A percentile compares a stretch with the other conserved stretches of the same genome.
Evolutionary conservation across 2,797 vertebrate species (phyloP).

Genomic region (Sebastes melanostomus): DNA sequence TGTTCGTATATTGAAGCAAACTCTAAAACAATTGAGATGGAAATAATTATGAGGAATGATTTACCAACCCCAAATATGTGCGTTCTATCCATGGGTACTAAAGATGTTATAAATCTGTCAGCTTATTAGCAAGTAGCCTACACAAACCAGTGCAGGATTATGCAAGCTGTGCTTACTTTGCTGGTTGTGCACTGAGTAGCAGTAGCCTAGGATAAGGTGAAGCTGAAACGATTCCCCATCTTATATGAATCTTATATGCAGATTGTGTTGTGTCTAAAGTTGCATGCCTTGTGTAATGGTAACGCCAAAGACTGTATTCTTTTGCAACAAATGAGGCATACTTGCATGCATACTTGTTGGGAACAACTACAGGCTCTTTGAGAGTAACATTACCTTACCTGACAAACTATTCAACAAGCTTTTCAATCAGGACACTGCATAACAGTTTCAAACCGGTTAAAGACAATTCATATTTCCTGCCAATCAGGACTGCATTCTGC

Average conservation of each 20-base stretch:
- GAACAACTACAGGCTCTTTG: too few species aligned
- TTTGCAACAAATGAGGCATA: too few species aligned
- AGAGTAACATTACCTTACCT: too few species aligned
- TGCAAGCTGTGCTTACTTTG: not conserved
- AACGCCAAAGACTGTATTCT: fast-evolving
- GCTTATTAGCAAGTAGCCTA: not conserved
- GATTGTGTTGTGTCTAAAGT: too few species aligned
- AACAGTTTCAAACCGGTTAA: not conserved
- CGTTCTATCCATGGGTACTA: fast-evolving
- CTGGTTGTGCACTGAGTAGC: not conserved
- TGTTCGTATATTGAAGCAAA: not conserved
- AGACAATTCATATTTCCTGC: not conserved
- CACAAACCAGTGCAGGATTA: not conserved
- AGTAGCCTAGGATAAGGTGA: not conserved
- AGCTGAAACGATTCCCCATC: not conserved
- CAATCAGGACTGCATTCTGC: not conserved
- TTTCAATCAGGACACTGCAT: not conserved
- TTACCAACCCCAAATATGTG: not conserved
- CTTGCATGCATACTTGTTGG: too few species aligned
- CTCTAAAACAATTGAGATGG: not conserved
- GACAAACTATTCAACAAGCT: too few species aligned
- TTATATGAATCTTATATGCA: too few species aligned
- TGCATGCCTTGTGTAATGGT: fast-evolving
- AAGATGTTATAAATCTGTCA: not conserved
- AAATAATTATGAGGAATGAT: not conserved